A percentile compares a stretch with the other conserved stretches of the same genome.
Evolutionary conservation across 37 sponge, comb jelly and placozoan genomes (phyloP).

Genomic region (Aplysina aerophoba): DNA sequence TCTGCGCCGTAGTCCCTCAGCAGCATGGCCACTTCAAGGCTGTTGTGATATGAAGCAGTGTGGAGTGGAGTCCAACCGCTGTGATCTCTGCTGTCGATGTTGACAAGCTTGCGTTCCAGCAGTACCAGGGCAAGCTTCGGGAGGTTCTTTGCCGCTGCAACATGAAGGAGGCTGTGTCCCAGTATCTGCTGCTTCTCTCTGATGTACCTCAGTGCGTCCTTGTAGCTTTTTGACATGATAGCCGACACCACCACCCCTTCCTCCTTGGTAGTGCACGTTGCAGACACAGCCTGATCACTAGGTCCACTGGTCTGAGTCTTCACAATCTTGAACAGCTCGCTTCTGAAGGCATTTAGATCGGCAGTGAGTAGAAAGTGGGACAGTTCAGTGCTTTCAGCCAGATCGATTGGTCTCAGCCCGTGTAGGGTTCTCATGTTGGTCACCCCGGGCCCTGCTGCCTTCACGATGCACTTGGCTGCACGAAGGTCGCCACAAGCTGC

Average conservation of each 20-base stretch:
- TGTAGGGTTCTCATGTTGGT: constrained; percentile 45
- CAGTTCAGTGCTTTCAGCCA: constrained; percentile 71
- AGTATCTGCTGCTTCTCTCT: background rate
- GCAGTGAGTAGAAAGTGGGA: constrained; percentile 61
- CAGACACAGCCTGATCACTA: background rate
- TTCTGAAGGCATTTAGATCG: constrained; percentile 40
- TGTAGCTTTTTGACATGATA: background rate
- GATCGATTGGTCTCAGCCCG: constrained; percentile 72
- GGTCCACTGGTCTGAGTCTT: background rate
- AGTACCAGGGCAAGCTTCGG: constrained; percentile 48
- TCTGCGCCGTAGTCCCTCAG: constrained; percentile 49
- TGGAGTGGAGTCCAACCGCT: constrained; percentile 71
- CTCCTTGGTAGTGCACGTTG: constrained; percentile 1
- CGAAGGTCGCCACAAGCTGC: constrained; percentile 69
- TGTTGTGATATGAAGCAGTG: constrained; percentile 65
- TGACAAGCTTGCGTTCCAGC: constrained; percentile 12
- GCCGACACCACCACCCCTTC: background rate
- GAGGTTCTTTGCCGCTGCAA: constrained; percentile 75
- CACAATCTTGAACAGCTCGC: background rate
- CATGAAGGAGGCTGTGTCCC: constrained; percentile 55
- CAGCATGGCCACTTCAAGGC: constrained; percentile 46
- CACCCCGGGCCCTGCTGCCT: constrained; percentile 15
- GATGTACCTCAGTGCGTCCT: constrained; percentile 4
- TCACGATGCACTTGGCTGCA: constrained; percentile 56
- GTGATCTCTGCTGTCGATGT: constrained; percentile 42